phyloP scores from a whole-genome alignment of 2,888 invertebrate genomes.

The Agapetus fuscipes region DNA sequence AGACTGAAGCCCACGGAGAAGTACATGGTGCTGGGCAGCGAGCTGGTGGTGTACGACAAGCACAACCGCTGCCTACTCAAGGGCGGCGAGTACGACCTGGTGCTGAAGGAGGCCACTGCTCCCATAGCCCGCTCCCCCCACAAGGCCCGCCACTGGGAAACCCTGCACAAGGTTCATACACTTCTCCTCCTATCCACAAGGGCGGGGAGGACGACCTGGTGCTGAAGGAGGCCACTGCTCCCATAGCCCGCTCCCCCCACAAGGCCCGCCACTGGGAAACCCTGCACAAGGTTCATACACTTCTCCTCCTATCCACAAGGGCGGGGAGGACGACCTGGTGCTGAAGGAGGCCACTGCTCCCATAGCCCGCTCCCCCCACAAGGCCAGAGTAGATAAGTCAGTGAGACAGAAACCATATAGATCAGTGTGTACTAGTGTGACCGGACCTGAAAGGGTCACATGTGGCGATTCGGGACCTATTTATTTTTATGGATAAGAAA shows the following conservation, averaged over 20 bases:
- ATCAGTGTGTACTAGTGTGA: too few relatives aligned
- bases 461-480: too few relatives aligned
- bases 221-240: constrained; percentile 59
- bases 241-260: constrained; percentile 40
- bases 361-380: constrained; percentile 41
- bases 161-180: constrained; percentile 41
- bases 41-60: constrained; percentile 83
- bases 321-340: constrained; percentile 85
- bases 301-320: constrained; percentile 43
- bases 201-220: constrained; percentile 88
- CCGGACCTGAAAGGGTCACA: too few relatives aligned
- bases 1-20: constrained; percentile 53
- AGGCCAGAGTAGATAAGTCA: constrained; percentile 34
- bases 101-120: constrained; percentile 61
- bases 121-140: constrained; percentile 40
- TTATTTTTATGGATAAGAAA: too few relatives aligned
- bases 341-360: constrained; percentile 60
- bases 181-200: constrained; percentile 37
- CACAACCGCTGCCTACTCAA: constrained; percentile 77
- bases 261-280: constrained; percentile 51
- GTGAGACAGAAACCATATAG: too few relatives aligned
- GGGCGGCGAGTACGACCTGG: constrained; percentile 85
- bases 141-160: constrained; percentile 51
- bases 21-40: constrained; percentile 61
- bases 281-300: constrained; percentile 39